Percentiles rank a stretch among this genome's conserved stretches.
These are phyloP conservation scores for Opisthocomus hoazin DNA, from an alignment of 2,113 vertebrate species.

Conservation along the genomic window DNA sequence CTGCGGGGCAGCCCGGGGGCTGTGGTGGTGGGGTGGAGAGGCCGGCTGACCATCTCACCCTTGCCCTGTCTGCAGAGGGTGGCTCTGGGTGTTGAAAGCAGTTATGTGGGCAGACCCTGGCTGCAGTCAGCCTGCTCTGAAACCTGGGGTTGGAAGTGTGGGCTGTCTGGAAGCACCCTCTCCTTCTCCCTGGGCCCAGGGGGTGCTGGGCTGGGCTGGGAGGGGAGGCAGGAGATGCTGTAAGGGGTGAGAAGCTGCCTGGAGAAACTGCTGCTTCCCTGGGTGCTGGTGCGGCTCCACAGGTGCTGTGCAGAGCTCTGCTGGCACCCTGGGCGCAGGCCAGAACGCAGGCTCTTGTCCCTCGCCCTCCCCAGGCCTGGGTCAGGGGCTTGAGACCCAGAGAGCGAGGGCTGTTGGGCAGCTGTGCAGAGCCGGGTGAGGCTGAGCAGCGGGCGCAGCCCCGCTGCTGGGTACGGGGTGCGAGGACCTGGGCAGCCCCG, in stretches of 20 bases:
- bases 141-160: too few species aligned
- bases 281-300: background rate
- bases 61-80: too few species aligned
- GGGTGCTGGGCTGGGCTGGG: background rate
- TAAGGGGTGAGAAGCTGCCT: background rate
- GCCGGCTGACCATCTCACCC: background rate
- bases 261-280: background rate
- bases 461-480: fast-evolving
- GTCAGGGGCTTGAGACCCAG: background rate
- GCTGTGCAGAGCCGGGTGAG: fast-evolving
- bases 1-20: background rate
- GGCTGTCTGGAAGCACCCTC: background rate
- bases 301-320: background rate
- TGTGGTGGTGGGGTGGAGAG: background rate
- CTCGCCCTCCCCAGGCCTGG: fast-evolving
- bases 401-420: too few species aligned
- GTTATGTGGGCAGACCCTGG: background rate
- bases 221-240: background rate
- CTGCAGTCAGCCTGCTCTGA: background rate
- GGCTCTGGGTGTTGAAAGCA: too few species aligned
- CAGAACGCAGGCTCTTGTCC: fast-evolving
- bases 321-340: background rate
- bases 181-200: fast-evolving
- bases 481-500: fast-evolving
- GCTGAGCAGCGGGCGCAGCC: background rate